Evolutionary conservation across 2,113 vertebrate species (phyloP).

Genomic region (Lophochroa leadbeateri): DNA sequence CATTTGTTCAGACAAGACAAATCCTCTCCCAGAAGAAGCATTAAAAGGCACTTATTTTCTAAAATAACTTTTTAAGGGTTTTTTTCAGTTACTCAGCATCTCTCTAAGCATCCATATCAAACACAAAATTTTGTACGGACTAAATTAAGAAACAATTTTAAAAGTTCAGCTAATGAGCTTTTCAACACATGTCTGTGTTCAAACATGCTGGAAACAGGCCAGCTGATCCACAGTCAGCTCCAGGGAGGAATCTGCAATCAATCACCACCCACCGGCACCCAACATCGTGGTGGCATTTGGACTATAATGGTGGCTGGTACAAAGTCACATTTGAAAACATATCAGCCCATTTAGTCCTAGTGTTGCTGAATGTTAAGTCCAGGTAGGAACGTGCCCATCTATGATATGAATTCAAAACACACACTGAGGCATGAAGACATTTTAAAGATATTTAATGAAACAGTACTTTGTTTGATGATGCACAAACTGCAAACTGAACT

Average conservation of each 20-base stretch:
- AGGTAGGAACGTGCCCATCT: background rate
- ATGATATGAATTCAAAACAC: background rate
- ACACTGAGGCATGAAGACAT: background rate
- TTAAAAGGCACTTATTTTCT: background rate
- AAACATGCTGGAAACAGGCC: background rate
- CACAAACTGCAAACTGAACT: background rate
- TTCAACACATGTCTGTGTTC: background rate
- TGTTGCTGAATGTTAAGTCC: rapidly evolving
- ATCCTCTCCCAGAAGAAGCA: background rate
- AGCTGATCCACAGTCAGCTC: background rate
- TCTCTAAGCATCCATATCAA: background rate
- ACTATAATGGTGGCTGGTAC: background rate
- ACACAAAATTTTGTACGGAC: background rate
- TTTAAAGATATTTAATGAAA: background rate
- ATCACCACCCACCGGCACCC: background rate
- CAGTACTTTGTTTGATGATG: background rate
- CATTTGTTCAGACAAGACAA: background rate
- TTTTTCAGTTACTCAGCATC: background rate
- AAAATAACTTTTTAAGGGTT: background rate
- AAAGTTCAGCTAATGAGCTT: background rate
- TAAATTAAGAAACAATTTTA: background rate
- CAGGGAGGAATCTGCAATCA: background rate
- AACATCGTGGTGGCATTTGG: rapidly evolving
- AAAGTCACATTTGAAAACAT: background rate
- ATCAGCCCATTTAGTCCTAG: background rate